phyloP scores from a whole-genome alignment of 2,113 vertebrate species.

The Pseudonaja textilis region DNA sequence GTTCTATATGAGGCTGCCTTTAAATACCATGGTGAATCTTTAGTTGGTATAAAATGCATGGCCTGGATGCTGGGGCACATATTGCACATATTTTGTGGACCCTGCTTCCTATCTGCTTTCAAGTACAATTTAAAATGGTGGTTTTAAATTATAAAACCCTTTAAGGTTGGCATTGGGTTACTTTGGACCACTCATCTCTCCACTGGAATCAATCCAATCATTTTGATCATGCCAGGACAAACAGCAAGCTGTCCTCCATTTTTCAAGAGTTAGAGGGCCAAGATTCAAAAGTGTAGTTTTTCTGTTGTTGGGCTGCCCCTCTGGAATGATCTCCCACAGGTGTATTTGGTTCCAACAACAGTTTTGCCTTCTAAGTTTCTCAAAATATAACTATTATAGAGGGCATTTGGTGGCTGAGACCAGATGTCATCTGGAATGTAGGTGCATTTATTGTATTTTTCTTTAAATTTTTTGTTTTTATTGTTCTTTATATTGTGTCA shows the following conservation, averaged over 20 bases:
- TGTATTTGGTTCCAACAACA: background rate
- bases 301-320: background rate
- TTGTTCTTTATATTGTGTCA: background rate
- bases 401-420: background rate
- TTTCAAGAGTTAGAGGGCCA: background rate
- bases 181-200: background rate
- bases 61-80: background rate
- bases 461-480: background rate
- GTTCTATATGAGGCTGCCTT: background rate
- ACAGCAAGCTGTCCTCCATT: background rate
- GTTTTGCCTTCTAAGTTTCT: background rate
- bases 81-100: background rate
- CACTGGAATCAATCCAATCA: background rate
- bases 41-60: background rate
- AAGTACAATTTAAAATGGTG: background rate
- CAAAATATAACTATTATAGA: background rate
- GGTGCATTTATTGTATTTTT: background rate
- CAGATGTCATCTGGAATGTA: background rate
- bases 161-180: background rate
- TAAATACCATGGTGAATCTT: background rate
- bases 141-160: background rate
- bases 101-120: background rate
- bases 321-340: background rate
- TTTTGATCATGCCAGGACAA: background rate
- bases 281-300: background rate